These are phyloP conservation scores for Caenorhabditis wallacei DNA, from an alignment of 2,888 invertebrate species.

Conservation along the genomic window DNA sequence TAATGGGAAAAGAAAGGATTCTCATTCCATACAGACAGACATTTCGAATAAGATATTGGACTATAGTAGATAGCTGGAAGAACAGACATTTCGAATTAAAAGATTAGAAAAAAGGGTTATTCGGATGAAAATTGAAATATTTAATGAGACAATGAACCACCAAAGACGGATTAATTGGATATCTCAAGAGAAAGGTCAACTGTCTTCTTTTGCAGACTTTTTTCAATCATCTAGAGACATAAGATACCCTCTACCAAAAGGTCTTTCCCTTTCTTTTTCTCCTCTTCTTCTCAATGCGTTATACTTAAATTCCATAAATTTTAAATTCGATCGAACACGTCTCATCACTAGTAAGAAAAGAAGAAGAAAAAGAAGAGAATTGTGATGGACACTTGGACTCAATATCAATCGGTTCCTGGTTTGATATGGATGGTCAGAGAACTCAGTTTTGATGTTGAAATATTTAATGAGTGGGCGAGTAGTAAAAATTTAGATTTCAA, in stretches of 20 bases:
- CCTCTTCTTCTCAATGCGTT: slow-evolving; percentile 1
- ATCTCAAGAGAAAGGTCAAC: slow-evolving; percentile 30
- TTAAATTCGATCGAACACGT: slow-evolving; percentile 55
- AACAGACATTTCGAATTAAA: background rate
- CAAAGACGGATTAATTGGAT: slow-evolving; percentile 23
- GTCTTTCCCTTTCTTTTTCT: slow-evolving; percentile 1
- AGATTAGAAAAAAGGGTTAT: slow-evolving; percentile 17
- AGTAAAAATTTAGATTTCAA: no score
- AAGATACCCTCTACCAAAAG: background rate
- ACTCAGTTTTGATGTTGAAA: background rate
- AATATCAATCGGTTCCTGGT: slow-evolving; percentile 29
- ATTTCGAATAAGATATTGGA: slow-evolving; percentile 7
- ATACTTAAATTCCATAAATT: slow-evolving; percentile 55
- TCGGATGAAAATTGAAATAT: slow-evolving; percentile 8
- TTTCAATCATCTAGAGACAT: slow-evolving; percentile 26
- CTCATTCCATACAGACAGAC: slow-evolving; percentile 10
- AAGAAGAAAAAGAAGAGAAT: background rate
- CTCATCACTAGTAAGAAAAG: slow-evolving; percentile 34
- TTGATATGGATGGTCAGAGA: slow-evolving; percentile 7
- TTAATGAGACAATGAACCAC: slow-evolving; percentile 34
- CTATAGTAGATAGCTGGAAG: slow-evolving; percentile 1
- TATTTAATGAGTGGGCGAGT: background rate
- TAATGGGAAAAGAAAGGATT: background rate
- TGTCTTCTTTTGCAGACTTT: slow-evolving; percentile 35
- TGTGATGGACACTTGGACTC: slow-evolving; percentile 11